These are phyloP conservation scores for Paramormyrops hopkinsi DNA, from an alignment of 2,797 vertebrate genomes.

Conservation along the genomic window DNA sequence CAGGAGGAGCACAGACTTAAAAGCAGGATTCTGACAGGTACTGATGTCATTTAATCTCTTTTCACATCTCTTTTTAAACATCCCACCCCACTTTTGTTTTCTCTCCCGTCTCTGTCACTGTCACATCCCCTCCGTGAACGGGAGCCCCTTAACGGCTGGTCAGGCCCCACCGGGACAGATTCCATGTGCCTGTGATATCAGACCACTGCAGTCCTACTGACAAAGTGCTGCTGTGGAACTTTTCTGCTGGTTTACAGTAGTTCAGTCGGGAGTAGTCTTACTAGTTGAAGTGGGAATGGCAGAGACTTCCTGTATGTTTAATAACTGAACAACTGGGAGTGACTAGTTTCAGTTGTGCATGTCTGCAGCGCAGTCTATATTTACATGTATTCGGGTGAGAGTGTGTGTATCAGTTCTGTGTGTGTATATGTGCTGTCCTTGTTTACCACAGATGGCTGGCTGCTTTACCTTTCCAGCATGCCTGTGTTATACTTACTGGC, in stretches of 20 bases:
- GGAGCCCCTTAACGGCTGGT: background rate
- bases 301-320: slow-evolving; percentile 5
- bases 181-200: background rate
- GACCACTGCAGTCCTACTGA: background rate
- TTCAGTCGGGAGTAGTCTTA: background rate
- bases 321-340: background rate
- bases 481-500: background rate
- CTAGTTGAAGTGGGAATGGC: background rate
- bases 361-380: background rate
- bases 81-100: background rate
- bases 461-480: background rate
- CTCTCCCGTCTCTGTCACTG: background rate
- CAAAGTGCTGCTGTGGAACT: background rate
- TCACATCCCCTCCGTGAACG: background rate
- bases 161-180: background rate
- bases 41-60: background rate
- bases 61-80: background rate
- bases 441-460: too few relatives aligned
- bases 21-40: slow-evolving; percentile 35
- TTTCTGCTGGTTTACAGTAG: background rate
- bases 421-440: background rate
- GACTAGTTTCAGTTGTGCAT: background rate
- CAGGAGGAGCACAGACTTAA: background rate
- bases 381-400: background rate
- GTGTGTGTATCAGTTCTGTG: background rate